Conservation (phyloP, 2,888 invertebrate genomes). For the Synanthedon myopaeformis region DNA sequence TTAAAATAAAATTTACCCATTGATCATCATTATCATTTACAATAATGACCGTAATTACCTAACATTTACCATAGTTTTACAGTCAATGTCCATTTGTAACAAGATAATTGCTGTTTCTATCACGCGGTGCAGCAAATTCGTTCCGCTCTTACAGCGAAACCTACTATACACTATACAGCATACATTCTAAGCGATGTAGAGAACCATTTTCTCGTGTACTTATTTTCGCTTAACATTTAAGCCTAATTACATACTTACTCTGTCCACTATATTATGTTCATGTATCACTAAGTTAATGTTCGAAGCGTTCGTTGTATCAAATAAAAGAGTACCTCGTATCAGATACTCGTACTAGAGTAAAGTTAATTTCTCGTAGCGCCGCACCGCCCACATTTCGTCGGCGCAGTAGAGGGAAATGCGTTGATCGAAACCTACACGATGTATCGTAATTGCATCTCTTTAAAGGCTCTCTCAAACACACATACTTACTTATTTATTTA, state of each 20-base stretch:
- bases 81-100: background rate
- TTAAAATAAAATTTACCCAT: no score
- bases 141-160: background rate
- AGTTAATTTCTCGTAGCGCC: slow-evolving; percentile 25
- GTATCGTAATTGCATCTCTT: slow-evolving; percentile 54
- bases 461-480: background rate
- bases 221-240: background rate
- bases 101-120: background rate
- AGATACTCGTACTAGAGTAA: slow-evolving; percentile 17
- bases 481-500: no score
- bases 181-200: background rate
- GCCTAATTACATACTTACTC: background rate
- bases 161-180: no score
- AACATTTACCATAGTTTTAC: background rate
- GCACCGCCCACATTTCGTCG: slow-evolving; percentile 42
- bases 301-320: slow-evolving; percentile 17
- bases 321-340: slow-evolving; percentile 15
- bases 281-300: slow-evolving; percentile 26
- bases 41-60: no score
- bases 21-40: no score
- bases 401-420: slow-evolving; percentile 16
- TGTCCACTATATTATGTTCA: background rate
- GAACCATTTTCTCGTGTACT: background rate
- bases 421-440: slow-evolving; percentile 15
- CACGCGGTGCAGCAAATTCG: background rate